phyloP scores from a whole-genome alignment of 2,888 invertebrate genomes.

The Acleris emargana region DNA sequence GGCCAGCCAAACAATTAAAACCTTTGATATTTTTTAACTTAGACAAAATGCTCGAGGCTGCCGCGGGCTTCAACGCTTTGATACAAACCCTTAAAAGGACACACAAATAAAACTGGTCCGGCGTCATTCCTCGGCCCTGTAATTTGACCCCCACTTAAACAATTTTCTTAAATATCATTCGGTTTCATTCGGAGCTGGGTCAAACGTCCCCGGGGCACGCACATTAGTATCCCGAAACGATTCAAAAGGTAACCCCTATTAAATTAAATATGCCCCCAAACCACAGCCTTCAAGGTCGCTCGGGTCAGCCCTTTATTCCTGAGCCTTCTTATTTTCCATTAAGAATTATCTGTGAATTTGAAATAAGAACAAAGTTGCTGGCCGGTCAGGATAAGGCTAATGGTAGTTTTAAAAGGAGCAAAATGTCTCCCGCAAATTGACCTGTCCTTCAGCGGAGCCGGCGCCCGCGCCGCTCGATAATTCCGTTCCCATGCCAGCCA shows the following conservation, averaged over 20 bases:
- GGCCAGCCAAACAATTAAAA: conserved; percentile 1
- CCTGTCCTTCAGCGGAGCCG: conserved; percentile 73
- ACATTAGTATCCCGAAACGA: conserved; percentile 72
- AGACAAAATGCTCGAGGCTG: neutral
- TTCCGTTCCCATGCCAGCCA: conserved; percentile 79
- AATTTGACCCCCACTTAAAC: conserved; percentile 80
- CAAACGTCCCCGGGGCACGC: conserved; percentile 75
- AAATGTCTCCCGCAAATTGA: conserved; percentile 78
- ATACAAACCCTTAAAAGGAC: conserved; percentile 50
- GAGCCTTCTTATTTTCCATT: conserved; percentile 18
- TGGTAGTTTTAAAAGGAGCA: conserved; percentile 62
- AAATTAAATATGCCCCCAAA: conserved; percentile 79
- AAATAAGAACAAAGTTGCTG: conserved; percentile 32
- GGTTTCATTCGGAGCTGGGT: conserved; percentile 64
- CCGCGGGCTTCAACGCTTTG: conserved; percentile 18
- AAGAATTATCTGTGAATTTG: conserved; percentile 25
- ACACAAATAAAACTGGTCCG: conserved; percentile 57
- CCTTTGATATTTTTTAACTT: neutral
- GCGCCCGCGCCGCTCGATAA: conserved; percentile 69
- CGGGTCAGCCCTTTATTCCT: conserved; percentile 62
- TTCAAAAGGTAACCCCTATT: conserved; percentile 75
- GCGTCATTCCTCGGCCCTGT: conserved; percentile 63
- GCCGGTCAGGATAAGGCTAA: conserved; percentile 54
- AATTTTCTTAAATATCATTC: conserved; percentile 81
- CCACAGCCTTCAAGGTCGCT: conserved; percentile 63